Evolutionary conservation across 2,888 invertebrate genomes (phyloP), one percentile per base, ranked within the genome.

Genomic region (Caenorhabditis sp.): DNA sequence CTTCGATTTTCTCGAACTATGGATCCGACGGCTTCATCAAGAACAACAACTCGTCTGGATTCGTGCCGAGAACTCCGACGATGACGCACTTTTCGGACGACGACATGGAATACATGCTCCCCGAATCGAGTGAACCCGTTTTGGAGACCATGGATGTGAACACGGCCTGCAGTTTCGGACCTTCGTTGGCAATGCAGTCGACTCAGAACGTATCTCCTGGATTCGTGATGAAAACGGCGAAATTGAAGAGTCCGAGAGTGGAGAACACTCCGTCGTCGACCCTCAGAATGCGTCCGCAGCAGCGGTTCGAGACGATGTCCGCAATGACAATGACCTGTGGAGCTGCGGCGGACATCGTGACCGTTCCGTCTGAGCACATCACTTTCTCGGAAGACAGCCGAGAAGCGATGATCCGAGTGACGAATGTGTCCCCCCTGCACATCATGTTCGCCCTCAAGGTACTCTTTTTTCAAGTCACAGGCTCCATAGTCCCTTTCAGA

Each of bases 371-470:
- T 13, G 63, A 70, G 8, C 43, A 26, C 7, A 58, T 76, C n/a
- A 37, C 27, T 11, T 76, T 75, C 35, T 37, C 62, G 2, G 13
- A 3, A 2, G 27, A 45, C 11, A 9, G 20, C 2, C 43, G 30
- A 2, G 68, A 68, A 30, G 27, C 20, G 7, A 9, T 30, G 13
- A 52, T 75, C 20, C 48, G 37, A n/a, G 39, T 75, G 15, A 75
- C 75, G 6, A 75, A 75, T 20, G 32, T 68, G 27, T 75, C 68
- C 2, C 27, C 20, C 7, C 17, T 35, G 4, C 62, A 68, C 37
- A 15, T 75, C 17, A 75, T 75, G 75, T 75, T 62, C 26, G 55
- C 75, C 13, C 43, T 75, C 13, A 74, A 74, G 53, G 74, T 74
- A 26, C 20, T 8, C 22, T 26, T 5, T 9, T 2, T 11, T 8